Base-by-base conservation (phyloP, 2,888 invertebrate genomes). In the Rapana venosa region DNA sequence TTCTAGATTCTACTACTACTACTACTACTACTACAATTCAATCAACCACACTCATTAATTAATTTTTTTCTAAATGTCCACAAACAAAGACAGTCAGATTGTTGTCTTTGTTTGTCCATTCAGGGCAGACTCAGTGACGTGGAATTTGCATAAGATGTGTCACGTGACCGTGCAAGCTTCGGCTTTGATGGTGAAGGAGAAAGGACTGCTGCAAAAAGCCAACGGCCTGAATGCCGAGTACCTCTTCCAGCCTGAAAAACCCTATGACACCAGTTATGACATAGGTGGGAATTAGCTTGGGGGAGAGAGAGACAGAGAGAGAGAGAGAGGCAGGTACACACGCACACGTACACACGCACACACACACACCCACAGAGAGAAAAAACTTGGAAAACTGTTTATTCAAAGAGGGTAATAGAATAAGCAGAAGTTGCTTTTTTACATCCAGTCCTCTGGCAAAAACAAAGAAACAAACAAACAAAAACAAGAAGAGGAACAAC, bases 91-190 rank as follows among this genome's bases (percentile, higher is more conserved):
- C 47, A 47, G 47, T 47, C 2, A 8, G 47, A 47, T 47, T 47
- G 47, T 47, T 47, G 47, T 47, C 8, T 2, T 5, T 47, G 47
- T 47, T 47, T 2, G 47, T 47, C 8, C 47, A 47, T 93, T 85
- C 97, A 99, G 99, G 95, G 98, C 98, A 91, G 98, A 99, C 96
- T 99, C 99, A 15, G 98, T 99, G 92, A 99, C 99, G 85, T 99
- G 99, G 99, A 99, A 99, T 97, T 99, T 99, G 30, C 99, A 99
- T 97, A 99, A 99, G 97, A 97, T 99, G 96, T 98, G 99, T 98
- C 99, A 99, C 0, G 98, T 98, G 0, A 97, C 99, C 88, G 97
- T 99, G 87, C 99, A 99, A 95, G 99, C 99, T 96, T 99, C 99
- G 91, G 99, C 99, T 1, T 98, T 99, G 93, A 98, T 99, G 96